Evolutionary conservation across 2,797 vertebrate species (phyloP), one percentile per base, ranked within the genome.

Genomic region (Falco novaeseelandiae): DNA sequence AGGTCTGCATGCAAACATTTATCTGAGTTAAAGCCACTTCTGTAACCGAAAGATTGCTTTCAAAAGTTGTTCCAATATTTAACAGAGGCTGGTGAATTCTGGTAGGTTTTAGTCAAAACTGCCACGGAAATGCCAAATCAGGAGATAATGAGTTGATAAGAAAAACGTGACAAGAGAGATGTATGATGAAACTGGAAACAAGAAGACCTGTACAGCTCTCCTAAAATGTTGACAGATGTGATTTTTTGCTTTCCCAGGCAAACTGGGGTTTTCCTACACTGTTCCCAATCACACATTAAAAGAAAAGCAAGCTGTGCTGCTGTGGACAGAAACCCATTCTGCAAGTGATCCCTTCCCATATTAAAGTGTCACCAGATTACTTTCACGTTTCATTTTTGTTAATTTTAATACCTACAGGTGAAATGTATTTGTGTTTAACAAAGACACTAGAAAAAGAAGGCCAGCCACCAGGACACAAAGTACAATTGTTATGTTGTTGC

Each of bases 371-470:
- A 85, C 9, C 26, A 20, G 42, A 54, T 14, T 9, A 44, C 38
- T 81, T 65, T 58, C 30, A 63, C 6, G 23, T 36, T 87, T 23
- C 7, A 14, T 89, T 61, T 82, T 40, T 74, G 57, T 27, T 46
- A 26, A 48, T 29, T 29, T 80, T 48, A 23, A 30, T 52, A 21
- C 15, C n/a, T 74, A 8, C 4, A 44, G 57, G 62, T 65, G 61
- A 93, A 74, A 76, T n/a, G 34, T 34, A 57, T 93, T 88, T 90
- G 26, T 84, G 66, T 93, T 83, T 49, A 34, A 89, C 59, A 74
- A 38, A 63, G n/a, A 48, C 4, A 48, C 4, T 27, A n/a, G 36
- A 80, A 76, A 79, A 93, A 42, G 26, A 71, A 81, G 72, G 72
- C 86, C 82, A 78, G 17, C 49, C 42, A 48, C 26, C 13, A 70